Conservation (phyloP, 2,888 invertebrate species). For the Fissipunctia ypsillon region DNA sequence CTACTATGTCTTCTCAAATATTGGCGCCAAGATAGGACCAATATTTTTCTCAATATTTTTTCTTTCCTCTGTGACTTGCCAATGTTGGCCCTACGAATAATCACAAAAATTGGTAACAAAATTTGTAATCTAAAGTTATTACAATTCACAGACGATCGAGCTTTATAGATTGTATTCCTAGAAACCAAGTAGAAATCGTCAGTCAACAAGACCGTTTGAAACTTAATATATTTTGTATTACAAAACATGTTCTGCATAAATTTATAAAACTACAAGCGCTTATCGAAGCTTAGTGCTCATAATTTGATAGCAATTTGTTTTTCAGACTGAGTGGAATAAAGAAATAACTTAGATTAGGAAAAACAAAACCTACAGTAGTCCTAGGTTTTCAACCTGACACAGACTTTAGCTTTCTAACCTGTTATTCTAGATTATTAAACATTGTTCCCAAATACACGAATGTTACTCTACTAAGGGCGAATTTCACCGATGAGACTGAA, state of each 20-base stretch:
- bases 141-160: neutral
- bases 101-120: constrained; percentile 2
- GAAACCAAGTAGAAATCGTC: constrained; percentile 8
- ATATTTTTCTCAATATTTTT: neutral
- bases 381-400: neutral
- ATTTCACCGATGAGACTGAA: neutral
- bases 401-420: neutral
- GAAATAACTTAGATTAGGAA: neutral
- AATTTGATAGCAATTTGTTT: neutral
- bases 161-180: constrained; percentile 1
- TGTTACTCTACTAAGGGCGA: neutral
- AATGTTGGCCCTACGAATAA: neutral
- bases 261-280: constrained; percentile 12
- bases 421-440: neutral
- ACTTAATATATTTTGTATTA: constrained; percentile 7
- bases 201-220: constrained; percentile 3
- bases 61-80: too few species aligned
- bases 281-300: neutral
- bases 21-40: neutral
- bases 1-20: neutral
- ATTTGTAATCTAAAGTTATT: neutral
- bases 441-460: neutral
- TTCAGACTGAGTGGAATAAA: neutral
- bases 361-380: neutral
- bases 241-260: constrained; percentile 14